phyloP scores from a whole-genome alignment of 2,797 vertebrate species.

The Acrossocheilus fasciatus region DNA sequence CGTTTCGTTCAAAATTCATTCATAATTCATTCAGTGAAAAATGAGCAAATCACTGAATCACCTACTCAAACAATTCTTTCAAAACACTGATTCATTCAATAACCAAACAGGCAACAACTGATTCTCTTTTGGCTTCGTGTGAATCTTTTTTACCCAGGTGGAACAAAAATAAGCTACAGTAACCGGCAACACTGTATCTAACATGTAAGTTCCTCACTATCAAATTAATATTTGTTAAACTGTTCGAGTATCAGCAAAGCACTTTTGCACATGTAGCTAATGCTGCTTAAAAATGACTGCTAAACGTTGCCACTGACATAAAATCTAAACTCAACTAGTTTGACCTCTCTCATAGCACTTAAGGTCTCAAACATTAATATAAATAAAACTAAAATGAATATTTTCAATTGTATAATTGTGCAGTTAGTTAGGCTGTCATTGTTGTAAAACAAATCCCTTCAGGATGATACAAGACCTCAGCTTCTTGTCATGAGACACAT shows the following conservation, averaged over 20 bases:
- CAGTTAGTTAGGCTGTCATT: not conserved
- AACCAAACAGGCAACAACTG: not conserved
- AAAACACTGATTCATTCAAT: not conserved
- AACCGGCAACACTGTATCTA: not conserved
- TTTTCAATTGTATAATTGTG: not conserved
- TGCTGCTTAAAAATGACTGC: not conserved
- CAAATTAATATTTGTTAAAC: not conserved
- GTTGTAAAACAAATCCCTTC: conserved; percentile 2
- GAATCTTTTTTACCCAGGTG: not conserved
- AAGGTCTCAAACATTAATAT: not conserved
- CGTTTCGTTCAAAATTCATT: not conserved
- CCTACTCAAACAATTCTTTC: not conserved
- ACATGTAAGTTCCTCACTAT: not conserved
- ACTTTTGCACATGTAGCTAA: not conserved
- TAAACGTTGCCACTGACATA: not conserved
- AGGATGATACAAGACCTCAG: not conserved
- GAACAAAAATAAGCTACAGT: not conserved
- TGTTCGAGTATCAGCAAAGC: not conserved
- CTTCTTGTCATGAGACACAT: not conserved
- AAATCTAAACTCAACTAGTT: not conserved
- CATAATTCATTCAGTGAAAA: not conserved
- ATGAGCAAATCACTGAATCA: not conserved
- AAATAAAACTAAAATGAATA: not conserved
- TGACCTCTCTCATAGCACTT: not conserved
- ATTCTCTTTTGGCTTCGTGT: not conserved